Evolutionary conservation across 2,113 vertebrate species (phyloP).

Genomic region (Anarrhichthys ocellatus): DNA sequence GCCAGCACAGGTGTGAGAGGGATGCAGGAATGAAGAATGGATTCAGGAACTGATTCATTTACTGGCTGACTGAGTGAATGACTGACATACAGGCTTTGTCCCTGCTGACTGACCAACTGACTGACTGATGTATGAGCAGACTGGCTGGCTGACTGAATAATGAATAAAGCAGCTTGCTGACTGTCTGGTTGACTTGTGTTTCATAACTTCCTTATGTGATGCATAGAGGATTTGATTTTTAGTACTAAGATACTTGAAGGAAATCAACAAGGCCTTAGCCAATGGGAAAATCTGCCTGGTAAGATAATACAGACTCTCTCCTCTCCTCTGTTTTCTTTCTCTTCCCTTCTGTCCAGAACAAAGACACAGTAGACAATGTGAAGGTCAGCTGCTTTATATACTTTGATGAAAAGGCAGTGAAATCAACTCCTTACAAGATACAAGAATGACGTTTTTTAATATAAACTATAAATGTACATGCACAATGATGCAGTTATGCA

Average conservation of each 20-base stretch:
- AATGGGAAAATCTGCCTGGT: constrained; percentile 7
- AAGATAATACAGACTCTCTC: constrained; percentile 12
- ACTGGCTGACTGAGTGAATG: constrained; percentile 52
- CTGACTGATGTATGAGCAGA: not conserved
- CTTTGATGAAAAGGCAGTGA: not conserved
- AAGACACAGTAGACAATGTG: not conserved
- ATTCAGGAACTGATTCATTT: constrained; percentile 68
- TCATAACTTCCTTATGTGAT: not conserved
- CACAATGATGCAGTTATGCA: not conserved
- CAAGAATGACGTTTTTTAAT: not conserved
- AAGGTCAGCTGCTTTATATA: constrained; percentile 7
- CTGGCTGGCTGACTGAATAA: constrained; percentile 10
- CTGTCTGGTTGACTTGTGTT: constrained; percentile 14
- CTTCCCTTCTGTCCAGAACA: not conserved
- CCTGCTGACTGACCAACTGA: constrained; percentile 40
- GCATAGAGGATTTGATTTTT: constrained; percentile 15
- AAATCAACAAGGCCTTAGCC: constrained; percentile 16
- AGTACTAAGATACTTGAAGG: constrained; percentile 4
- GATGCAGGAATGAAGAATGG: constrained; percentile 54
- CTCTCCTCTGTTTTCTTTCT: not conserved
- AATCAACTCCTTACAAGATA: not conserved
- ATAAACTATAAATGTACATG: not conserved
- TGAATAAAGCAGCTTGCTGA: constrained; percentile 26
- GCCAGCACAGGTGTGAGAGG: constrained; percentile 64
- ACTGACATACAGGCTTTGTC: constrained; percentile 42